phyloP scores from a whole-genome alignment of 1,140 invertebrate species.

The Drosophila seguyi region DNA sequence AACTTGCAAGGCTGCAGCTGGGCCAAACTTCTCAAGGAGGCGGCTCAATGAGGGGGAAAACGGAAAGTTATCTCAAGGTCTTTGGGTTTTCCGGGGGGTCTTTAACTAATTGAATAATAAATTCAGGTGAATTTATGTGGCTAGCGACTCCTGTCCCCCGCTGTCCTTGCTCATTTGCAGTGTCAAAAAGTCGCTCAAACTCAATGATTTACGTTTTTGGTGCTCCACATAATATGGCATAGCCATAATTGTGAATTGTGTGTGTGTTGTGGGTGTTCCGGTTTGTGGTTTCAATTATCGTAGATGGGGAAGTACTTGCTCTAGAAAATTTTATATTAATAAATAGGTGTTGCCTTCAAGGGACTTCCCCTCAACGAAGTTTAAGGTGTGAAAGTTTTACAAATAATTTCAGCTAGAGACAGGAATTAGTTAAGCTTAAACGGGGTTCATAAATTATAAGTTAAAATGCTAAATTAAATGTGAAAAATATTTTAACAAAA shows the following conservation, averaged over 20 bases:
- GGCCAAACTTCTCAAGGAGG: constrained; percentile 9
- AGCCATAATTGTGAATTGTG: constrained; percentile 35
- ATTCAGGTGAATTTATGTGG: constrained; percentile 72
- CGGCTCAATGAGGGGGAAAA: constrained; percentile 6
- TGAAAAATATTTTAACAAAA: background rate
- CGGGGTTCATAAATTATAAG: constrained; percentile 1
- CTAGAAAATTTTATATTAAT: background rate
- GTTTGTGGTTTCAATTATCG: constrained; percentile 38
- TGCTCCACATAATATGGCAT: constrained; percentile 52
- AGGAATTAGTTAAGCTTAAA: background rate
- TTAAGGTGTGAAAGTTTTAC: background rate
- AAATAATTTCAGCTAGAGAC: background rate
- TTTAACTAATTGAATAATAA: constrained; percentile 83
- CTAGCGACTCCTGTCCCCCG: too few species aligned
- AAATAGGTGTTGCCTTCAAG: background rate
- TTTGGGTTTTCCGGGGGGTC: constrained; percentile 14
- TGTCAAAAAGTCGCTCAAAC: constrained; percentile 68
- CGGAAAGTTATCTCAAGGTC: constrained; percentile 15
- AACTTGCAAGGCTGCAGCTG: constrained; percentile 19
- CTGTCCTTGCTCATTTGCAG: constrained; percentile 56
- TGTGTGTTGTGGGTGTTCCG: constrained; percentile 24
- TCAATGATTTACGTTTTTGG: constrained; percentile 47
- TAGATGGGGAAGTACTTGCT: constrained; percentile 15
- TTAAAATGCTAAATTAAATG: background rate
- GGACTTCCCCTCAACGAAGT: background rate